Evolutionary conservation across 2,113 vertebrate species (phyloP).

Genomic region (Pogonocichla stellata): DNA sequence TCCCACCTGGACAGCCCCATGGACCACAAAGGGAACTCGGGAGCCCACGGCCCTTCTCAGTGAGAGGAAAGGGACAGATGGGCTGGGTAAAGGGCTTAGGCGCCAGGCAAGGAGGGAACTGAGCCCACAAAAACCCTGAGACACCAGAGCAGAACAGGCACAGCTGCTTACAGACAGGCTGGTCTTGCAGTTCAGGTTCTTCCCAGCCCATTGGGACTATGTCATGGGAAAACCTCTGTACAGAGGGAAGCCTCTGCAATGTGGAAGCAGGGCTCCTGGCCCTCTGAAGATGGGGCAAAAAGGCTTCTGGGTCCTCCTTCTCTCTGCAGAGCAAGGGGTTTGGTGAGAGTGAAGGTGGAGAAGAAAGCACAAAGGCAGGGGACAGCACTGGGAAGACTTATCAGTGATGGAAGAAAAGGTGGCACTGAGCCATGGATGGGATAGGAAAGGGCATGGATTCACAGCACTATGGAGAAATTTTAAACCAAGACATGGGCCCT

Average conservation of each 20-base stretch:
- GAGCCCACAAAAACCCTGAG: not conserved
- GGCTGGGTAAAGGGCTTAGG: not conserved
- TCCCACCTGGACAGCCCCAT: not conserved
- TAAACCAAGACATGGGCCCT: slow-evolving; percentile 27
- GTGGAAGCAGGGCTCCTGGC: not conserved
- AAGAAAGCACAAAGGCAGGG: not conserved
- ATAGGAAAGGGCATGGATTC: not conserved
- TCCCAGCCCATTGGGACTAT: not conserved
- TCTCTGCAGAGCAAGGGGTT: not conserved
- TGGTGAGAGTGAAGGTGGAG: not conserved
- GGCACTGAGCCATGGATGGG: not conserved
- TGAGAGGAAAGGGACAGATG: not conserved
- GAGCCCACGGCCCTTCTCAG: not conserved
- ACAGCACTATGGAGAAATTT: not conserved
- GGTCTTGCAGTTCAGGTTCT: slow-evolving; percentile 22
- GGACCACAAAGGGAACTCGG: rapidly evolving
- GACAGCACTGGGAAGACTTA: not conserved
- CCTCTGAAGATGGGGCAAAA: not conserved
- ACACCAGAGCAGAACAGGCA: not conserved
- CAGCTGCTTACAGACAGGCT: not conserved
- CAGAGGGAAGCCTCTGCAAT: not conserved
- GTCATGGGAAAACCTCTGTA: not conserved
- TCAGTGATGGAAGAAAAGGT: not conserved
- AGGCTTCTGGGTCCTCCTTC: not conserved
- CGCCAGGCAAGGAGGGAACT: not conserved